Evolutionary conservation across 2,888 invertebrate species (phyloP), one percentile per base, ranked within the genome.

Genomic region (Eupithecia centaureata): DNA sequence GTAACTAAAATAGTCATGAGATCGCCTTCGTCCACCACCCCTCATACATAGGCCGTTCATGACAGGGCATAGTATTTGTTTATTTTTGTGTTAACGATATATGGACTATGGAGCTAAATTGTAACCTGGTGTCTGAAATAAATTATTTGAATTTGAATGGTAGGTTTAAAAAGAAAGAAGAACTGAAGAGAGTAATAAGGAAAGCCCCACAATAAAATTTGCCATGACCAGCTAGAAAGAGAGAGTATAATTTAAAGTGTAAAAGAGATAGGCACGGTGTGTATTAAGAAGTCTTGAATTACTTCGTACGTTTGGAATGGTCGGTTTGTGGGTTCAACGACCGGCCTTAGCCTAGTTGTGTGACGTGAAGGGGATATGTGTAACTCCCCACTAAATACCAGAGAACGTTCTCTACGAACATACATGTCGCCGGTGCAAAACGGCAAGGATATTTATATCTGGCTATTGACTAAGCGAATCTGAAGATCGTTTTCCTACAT

Each of bases 331-430:
- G 83, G 92, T 88, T 92, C 91, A 86, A 84, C 80, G 90, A 78
- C 88, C 92, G 91, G 89, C 92, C 92, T 92, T 92, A 91, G 91
- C 92, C 92, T 82, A 92, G 82, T 88, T 91, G 84, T 83, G 80
- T 86, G 86, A 86, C 85, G 89, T 87, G 91, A 90, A 91, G 91
- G 89, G 91, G 88, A 47, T 86, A 82, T 83, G 88, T 85, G 82
- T 83, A 81, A 83, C 77, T 79, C 81, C 84, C 79, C 83, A 78
- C 82, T 79, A 82, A 82, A 83, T 79, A 78, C 81, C 82, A 80
- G 82, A 81, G 82, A 85, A 85, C 77, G 76, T 83, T 32, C 47
- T 47, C 47, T 22, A 22, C 22, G 22, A 47, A 22, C 47, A 47
- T 47, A 47, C 47, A 22, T 22, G 22, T n/a, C 10, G 47, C 47